These are phyloP conservation scores for Gastrophryne carolinensis DNA, from an alignment of 2,797 vertebrate genomes.

Conservation along the genomic window DNA sequence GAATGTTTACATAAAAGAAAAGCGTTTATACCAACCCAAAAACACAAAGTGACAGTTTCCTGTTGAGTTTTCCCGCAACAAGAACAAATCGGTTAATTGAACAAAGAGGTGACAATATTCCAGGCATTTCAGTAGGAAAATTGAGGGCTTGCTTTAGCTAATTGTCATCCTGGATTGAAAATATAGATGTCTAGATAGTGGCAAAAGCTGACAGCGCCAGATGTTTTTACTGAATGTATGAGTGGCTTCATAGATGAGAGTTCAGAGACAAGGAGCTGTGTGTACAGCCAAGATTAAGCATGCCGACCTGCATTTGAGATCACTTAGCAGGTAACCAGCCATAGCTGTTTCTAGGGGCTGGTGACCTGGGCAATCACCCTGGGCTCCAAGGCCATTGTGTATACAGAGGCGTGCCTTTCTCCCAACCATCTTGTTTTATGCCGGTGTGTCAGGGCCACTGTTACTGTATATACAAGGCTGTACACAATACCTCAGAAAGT, in stretches of 20 bases:
- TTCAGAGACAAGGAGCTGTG: not conserved
- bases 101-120: constrained; percentile 32
- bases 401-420: too few relatives aligned
- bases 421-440: too few relatives aligned
- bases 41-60: constrained; percentile 73
- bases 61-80: constrained; percentile 55
- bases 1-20: constrained; percentile 80
- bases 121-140: constrained; percentile 12
- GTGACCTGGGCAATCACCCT: too few relatives aligned
- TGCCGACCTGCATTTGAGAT: not conserved
- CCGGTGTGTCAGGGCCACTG: too few relatives aligned
- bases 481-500: too few relatives aligned
- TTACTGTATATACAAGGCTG: too few relatives aligned
- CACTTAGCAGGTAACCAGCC: too few relatives aligned
- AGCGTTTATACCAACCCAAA: constrained; percentile 75
- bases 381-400: too few relatives aligned
- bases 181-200: constrained; percentile 9
- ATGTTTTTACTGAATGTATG: not conserved
- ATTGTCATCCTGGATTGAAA: constrained; percentile 9
- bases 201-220: not conserved
- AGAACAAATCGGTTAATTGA: constrained; percentile 53
- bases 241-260: not conserved
- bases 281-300: not conserved
- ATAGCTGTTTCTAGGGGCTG: too few relatives aligned
- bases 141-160: not conserved